Conservation (phyloP, 2,797 vertebrate genomes). For the Eurystomus glaucurus region DNA sequence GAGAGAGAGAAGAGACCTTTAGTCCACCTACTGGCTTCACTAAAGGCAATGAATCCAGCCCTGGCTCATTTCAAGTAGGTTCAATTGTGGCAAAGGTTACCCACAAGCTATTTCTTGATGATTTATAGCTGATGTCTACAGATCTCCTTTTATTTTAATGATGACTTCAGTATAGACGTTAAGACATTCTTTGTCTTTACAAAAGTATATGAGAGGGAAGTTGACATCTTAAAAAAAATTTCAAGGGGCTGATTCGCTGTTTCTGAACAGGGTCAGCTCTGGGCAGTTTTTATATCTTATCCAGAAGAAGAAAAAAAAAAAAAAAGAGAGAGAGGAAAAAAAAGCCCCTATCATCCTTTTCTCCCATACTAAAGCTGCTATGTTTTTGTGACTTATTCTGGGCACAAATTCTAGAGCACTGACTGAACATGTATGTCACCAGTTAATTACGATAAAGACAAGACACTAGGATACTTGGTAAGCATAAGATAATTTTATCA, state of each 20-base stretch:
- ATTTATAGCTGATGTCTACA: constrained; percentile 75
- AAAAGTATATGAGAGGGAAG: constrained; percentile 30
- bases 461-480: constrained; percentile 14
- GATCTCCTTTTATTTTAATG: constrained; percentile 79
- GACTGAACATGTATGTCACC: constrained; percentile 53
- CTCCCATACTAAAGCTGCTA: constrained; percentile 12
- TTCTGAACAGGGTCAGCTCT: constrained; percentile 60
- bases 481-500: constrained; percentile 44
- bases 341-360: not conserved
- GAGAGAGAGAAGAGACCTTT: constrained; percentile 36
- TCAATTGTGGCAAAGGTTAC: constrained; percentile 78
- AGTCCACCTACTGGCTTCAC: constrained; percentile 69
- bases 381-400: constrained; percentile 60
- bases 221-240: constrained; percentile 44
- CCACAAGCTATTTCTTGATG: constrained; percentile 77
- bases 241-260: not conserved
- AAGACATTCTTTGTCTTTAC: constrained; percentile 70
- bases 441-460: constrained; percentile 62
- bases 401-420: constrained; percentile 54
- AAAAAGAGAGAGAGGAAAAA: not conserved
- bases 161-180: constrained; percentile 65
- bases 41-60: constrained; percentile 66
- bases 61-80: constrained; percentile 71
- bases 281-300: constrained; percentile 52
- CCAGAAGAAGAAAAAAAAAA: not conserved